These are phyloP conservation scores for Orientallactaga sibirica DNA, from an alignment of 2,797 vertebrate genomes.

Conservation along the genomic window DNA sequence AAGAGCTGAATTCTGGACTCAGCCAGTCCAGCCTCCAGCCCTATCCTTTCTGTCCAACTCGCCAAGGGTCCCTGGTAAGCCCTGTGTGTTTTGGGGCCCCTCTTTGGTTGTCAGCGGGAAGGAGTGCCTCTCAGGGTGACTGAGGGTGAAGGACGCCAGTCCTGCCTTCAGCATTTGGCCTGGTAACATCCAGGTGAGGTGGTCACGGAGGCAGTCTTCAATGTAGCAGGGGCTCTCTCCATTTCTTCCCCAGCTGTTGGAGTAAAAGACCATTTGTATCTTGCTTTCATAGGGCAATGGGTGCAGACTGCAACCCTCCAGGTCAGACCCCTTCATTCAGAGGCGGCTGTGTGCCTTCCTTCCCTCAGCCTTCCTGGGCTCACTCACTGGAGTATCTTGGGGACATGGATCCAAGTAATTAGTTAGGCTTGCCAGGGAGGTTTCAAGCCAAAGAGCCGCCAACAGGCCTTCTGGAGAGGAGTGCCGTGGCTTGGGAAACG, in stretches of 20 bases:
- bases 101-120: not conserved
- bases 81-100: not conserved
- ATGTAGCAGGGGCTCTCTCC: not conserved
- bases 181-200: not conserved
- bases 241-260: not conserved
- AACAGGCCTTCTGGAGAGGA: rapidly evolving
- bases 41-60: not conserved
- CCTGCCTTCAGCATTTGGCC: not conserved
- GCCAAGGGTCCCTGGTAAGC: not conserved
- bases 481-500: conserved; percentile 15
- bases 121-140: not conserved
- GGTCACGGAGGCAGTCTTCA: rapidly evolving
- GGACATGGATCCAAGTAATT: not conserved
- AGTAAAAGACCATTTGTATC: too few relatives aligned
- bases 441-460: not conserved
- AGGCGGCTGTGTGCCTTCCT: not conserved
- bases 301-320: not conserved
- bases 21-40: not conserved
- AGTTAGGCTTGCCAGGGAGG: not conserved
- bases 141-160: too few relatives aligned
- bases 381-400: not conserved
- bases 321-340: rapidly evolving
- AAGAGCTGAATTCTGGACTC: not conserved
- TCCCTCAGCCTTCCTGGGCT: not conserved
- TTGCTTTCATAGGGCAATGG: rapidly evolving